Evolutionary conservation across 2,113 vertebrate genomes (phyloP).

Genomic region (Hipposideros armiger): DNA sequence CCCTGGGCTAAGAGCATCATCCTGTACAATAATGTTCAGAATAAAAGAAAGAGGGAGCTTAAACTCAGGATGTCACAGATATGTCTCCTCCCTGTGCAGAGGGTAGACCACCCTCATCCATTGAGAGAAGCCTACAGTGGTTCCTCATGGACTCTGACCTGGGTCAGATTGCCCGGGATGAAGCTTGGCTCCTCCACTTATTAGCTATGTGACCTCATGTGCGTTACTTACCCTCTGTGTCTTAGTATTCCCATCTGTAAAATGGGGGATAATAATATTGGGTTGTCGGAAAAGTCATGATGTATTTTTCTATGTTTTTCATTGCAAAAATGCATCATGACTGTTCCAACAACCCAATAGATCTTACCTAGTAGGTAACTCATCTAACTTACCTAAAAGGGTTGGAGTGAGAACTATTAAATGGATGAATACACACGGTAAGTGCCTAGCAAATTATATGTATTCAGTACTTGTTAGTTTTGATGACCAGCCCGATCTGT

Average conservation of each 20-base stretch:
- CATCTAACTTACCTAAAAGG: background rate
- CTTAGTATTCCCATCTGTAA: background rate
- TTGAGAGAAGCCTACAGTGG: background rate
- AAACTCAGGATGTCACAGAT: background rate
- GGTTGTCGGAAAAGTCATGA: too few relatives aligned
- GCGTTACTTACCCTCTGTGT: background rate
- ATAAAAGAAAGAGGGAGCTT: background rate
- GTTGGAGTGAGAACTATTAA: background rate
- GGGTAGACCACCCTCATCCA: background rate
- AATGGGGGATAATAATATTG: background rate
- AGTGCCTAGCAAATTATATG: background rate
- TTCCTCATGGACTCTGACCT: background rate
- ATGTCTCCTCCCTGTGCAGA: rapidly evolving
- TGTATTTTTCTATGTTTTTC: too few relatives aligned
- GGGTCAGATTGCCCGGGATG: background rate
- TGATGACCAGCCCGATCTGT: background rate
- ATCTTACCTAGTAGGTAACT: background rate
- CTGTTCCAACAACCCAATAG: background rate
- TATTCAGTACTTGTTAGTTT: background rate
- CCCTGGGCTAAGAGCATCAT: background rate
- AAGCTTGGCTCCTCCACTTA: background rate
- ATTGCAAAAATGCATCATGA: too few relatives aligned
- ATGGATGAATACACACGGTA: background rate
- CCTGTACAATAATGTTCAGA: background rate
- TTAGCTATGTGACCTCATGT: background rate